A percentile compares a stretch with the other conserved stretches of the same genome.
phyloP scores from a whole-genome alignment of 2,888 invertebrate species.

The Drosophila quinaria region DNA sequence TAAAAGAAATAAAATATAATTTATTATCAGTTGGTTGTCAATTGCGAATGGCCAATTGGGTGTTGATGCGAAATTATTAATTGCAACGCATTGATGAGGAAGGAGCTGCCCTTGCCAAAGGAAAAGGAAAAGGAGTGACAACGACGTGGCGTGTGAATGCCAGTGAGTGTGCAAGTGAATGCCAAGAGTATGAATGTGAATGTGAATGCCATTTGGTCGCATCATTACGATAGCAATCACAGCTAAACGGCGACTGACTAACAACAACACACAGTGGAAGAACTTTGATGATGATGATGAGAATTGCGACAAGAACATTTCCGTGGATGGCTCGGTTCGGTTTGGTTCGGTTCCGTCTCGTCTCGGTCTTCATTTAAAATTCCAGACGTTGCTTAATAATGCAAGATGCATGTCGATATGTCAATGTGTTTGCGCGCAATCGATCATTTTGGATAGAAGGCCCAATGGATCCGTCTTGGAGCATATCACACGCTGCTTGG shows the following conservation, averaged over 20 bases:
- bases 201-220: slow-evolving; percentile 64
- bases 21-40: slow-evolving; percentile 77
- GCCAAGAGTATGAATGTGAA: slow-evolving; percentile 44
- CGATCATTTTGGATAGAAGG: slow-evolving; percentile 79
- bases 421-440: slow-evolving; percentile 85
- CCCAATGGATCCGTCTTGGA: slow-evolving; percentile 9
- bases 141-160: slow-evolving; percentile 61
- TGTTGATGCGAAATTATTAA: slow-evolving; percentile 77
- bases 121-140: not conserved
- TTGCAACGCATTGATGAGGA: slow-evolving; percentile 57
- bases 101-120: slow-evolving; percentile 18
- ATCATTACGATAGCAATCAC: slow-evolving; percentile 79
- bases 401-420: slow-evolving; percentile 83
- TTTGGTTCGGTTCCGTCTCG: slow-evolving; percentile 48
- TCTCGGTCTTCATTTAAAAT: slow-evolving; percentile 82
- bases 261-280: slow-evolving; percentile 1
- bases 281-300: slow-evolving; percentile 26
- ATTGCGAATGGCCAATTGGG: slow-evolving; percentile 64
- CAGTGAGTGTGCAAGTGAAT: slow-evolving; percentile 47
- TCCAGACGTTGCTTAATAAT: slow-evolving; percentile 79
- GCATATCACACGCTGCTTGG: slow-evolving; percentile 46
- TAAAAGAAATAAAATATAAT: slow-evolving; percentile 81
- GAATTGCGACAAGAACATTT: slow-evolving; percentile 58
- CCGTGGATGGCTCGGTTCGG: slow-evolving; percentile 48
- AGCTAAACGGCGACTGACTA: slow-evolving; percentile 67